Percentiles rank a stretch among this genome's conserved stretches.
These are phyloP conservation scores for Drosophila sp. DNA, from an alignment of 1,140 invertebrate genomes.

Conservation along the genomic window DNA sequence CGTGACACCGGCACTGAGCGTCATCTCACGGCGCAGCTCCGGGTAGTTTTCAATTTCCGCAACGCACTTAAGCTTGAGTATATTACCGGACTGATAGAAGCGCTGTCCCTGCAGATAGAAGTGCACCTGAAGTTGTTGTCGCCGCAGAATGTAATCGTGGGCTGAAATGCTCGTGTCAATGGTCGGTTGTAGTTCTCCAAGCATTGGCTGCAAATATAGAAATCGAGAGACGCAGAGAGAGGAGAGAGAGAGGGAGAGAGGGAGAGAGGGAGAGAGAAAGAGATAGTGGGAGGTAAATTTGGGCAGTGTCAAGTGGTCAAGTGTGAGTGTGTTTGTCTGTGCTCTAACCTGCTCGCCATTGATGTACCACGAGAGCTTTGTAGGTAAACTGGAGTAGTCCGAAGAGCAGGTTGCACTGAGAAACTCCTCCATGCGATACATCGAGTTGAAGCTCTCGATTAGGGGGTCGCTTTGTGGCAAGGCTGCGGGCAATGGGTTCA, in stretches of 20 bases:
- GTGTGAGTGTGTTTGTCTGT: slow-evolving; percentile 12
- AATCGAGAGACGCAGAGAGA: too few relatives aligned
- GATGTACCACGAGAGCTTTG: slow-evolving; percentile 88
- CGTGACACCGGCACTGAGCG: slow-evolving; percentile 66
- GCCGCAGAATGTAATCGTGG: slow-evolving; percentile 77
- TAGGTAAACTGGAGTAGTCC: slow-evolving; percentile 86
- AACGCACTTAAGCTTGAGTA: slow-evolving; percentile 80
- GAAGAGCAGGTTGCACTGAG: slow-evolving; percentile 87
- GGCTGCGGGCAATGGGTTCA: slow-evolving; percentile 78
- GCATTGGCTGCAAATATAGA: slow-evolving; percentile 64
- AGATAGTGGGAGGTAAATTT: background rate
- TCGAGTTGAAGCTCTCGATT: slow-evolving; percentile 86
- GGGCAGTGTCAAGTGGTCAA: background rate
- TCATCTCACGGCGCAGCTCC: slow-evolving; percentile 70
- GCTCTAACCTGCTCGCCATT: slow-evolving; percentile 86
- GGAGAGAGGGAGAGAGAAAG: background rate
- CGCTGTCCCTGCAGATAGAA: slow-evolving; percentile 80
- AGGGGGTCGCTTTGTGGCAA: slow-evolving; percentile 86
- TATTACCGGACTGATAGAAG: slow-evolving; percentile 67
- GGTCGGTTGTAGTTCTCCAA: slow-evolving; percentile 73
- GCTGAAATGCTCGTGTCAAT: slow-evolving; percentile 78
- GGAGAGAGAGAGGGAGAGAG: background rate
- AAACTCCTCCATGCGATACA: slow-evolving; percentile 86
- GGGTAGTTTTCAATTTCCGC: slow-evolving; percentile 84
- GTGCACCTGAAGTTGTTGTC: slow-evolving; percentile 75